phyloP scores from a whole-genome alignment of 2,797 vertebrate genomes.

The Astyanax mexicanus region DNA sequence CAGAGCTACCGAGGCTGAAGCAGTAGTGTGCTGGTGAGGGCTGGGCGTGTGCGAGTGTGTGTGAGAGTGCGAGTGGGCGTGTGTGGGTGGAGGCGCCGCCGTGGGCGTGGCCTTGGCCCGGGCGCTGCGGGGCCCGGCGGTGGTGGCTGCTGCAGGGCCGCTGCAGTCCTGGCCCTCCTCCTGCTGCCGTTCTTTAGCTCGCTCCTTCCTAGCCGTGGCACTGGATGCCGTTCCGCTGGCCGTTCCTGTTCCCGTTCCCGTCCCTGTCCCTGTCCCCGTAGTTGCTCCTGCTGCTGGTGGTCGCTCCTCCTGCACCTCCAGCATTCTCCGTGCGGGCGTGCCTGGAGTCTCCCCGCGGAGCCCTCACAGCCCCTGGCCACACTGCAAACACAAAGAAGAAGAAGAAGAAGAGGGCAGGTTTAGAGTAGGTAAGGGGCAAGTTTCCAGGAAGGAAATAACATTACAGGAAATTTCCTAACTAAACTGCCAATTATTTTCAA shows the following conservation, averaged over 20 bases:
- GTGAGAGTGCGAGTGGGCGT: slow-evolving; percentile 47
- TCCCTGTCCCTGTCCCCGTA: slow-evolving; percentile 64
- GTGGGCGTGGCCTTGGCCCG: slow-evolving; percentile 75
- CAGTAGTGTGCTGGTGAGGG: slow-evolving; percentile 89
- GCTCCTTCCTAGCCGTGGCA: slow-evolving; percentile 90
- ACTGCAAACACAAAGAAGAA: slow-evolving; percentile 75
- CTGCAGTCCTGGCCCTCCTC: slow-evolving; percentile 86
- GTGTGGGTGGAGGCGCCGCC: slow-evolving; percentile 67
- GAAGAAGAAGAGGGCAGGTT: neutral
- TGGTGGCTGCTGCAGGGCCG: slow-evolving; percentile 76
- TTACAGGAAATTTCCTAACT: neutral
- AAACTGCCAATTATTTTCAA: neutral
- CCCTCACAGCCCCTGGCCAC: slow-evolving; percentile 97
- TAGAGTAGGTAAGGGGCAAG: neutral
- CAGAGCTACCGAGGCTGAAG: slow-evolving; percentile 87
- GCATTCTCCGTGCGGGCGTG: slow-evolving; percentile 90
- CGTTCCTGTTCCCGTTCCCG: slow-evolving; percentile 47
- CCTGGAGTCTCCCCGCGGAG: slow-evolving; percentile 92
- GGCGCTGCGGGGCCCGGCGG: slow-evolving; percentile 74
- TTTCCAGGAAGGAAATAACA: neutral
- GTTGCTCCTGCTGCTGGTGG: slow-evolving; percentile 55
- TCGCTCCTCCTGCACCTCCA: slow-evolving; percentile 96
- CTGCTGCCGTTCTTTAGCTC: slow-evolving; percentile 93
- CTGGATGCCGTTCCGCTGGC: slow-evolving; percentile 53
- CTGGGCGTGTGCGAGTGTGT: slow-evolving; percentile 70